Evolutionary conservation across 2,888 invertebrate genomes (phyloP).

Genomic region (Apantesis nais): DNA sequence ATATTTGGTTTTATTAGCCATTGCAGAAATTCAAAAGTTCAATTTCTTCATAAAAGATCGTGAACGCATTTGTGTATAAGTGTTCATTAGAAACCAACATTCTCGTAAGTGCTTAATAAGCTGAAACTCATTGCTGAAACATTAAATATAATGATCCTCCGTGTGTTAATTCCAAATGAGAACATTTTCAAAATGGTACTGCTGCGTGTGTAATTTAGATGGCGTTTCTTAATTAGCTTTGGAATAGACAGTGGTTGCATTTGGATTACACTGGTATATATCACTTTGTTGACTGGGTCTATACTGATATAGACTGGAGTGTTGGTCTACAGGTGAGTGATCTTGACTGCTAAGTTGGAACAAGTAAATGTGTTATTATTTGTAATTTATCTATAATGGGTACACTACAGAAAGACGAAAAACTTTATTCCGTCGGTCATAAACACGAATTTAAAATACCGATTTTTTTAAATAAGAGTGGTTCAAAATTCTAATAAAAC

Average conservation of each 20-base stretch:
- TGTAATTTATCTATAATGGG: too few species aligned
- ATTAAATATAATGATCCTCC: not conserved
- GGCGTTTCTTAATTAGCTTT: not conserved
- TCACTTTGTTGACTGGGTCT: too few species aligned
- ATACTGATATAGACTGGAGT: too few species aligned
- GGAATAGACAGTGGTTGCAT: not conserved
- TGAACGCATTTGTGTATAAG: not conserved
- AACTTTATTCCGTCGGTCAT: too few species aligned
- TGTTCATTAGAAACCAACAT: not conserved
- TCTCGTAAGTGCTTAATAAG: not conserved
- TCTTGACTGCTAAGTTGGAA: too few species aligned
- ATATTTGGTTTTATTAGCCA: not conserved
- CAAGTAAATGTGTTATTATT: too few species aligned
- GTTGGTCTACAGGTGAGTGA: too few species aligned
- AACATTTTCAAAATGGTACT: not conserved
- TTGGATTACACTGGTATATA: not conserved
- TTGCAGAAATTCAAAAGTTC: not conserved
- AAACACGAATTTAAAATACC: too few species aligned
- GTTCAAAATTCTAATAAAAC: too few species aligned
- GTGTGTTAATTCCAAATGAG: not conserved
- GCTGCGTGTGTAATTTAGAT: not conserved
- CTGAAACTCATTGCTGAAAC: not conserved
- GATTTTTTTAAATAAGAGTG: too few species aligned
- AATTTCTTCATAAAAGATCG: not conserved
- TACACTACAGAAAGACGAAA: too few species aligned